phyloP scores from a whole-genome alignment of 2,113 vertebrate species.

The Scytalopus superciliaris region DNA sequence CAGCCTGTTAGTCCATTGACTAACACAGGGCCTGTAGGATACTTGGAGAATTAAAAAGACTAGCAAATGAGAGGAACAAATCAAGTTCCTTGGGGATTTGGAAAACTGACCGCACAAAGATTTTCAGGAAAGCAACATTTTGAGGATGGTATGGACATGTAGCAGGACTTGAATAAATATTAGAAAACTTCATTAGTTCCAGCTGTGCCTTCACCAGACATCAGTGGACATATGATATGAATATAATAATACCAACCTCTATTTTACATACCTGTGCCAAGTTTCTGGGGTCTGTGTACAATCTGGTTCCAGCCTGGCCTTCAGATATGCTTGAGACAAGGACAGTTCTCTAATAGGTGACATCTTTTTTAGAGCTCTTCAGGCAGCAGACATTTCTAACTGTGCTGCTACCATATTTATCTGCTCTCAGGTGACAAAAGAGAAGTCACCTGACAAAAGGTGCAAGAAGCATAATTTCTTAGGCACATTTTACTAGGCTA shows the following conservation, averaged over 20 bases:
- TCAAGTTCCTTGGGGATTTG: not conserved
- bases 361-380: not conserved
- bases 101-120: not conserved
- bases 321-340: not conserved
- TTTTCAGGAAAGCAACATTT: not conserved
- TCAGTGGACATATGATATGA: not conserved
- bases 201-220: not conserved
- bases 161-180: not conserved
- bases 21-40: not conserved
- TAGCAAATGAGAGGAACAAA: not conserved
- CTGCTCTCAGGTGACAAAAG: not conserved
- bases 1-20: not conserved
- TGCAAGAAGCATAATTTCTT: no score
- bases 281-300: not conserved
- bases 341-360: not conserved
- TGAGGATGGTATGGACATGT: not conserved
- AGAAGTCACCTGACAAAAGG: no score
- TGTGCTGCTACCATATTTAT: not conserved
- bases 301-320: not conserved
- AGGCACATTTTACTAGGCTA: not conserved
- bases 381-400: not conserved
- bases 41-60: not conserved
- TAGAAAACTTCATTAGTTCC: not conserved
- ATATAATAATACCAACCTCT: not conserved
- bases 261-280: not conserved